Conservation (phyloP, 2,113 vertebrate genomes). For the Callospermophilus lateralis region DNA sequence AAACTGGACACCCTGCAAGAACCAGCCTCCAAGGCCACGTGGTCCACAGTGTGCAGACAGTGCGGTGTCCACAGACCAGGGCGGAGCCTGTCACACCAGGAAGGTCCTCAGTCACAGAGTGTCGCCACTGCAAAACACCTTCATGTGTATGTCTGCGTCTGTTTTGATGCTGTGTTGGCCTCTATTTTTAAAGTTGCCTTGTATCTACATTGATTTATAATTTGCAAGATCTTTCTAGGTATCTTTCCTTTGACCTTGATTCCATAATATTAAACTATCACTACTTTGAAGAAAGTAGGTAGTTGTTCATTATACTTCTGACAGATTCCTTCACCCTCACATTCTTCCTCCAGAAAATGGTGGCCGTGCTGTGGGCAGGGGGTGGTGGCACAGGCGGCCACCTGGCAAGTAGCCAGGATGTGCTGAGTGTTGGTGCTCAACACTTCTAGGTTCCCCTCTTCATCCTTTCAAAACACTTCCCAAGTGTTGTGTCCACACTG, state of each 20-base stretch:
- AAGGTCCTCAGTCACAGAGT: no score
- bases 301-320: neutral
- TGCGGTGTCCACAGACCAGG: neutral
- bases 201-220: neutral
- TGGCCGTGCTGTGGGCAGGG: neutral
- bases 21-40: neutral
- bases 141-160: neutral
- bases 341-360: neutral
- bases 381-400: no score
- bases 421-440: no score
- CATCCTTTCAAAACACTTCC: neutral
- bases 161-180: neutral
- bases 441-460: neutral
- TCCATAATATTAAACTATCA: neutral
- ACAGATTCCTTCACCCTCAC: neutral
- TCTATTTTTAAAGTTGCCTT: neutral
- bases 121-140: neutral
- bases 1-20: neutral
- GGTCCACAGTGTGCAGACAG: no score
- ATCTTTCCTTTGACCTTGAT: neutral
- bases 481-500: neutral
- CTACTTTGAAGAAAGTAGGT: neutral
- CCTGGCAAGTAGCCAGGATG: no score
- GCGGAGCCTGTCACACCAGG: no score
- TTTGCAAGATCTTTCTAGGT: neutral